Base-by-base conservation (phyloP, 2,797 vertebrate genomes). In the Eulemur albifrons region DNA sequence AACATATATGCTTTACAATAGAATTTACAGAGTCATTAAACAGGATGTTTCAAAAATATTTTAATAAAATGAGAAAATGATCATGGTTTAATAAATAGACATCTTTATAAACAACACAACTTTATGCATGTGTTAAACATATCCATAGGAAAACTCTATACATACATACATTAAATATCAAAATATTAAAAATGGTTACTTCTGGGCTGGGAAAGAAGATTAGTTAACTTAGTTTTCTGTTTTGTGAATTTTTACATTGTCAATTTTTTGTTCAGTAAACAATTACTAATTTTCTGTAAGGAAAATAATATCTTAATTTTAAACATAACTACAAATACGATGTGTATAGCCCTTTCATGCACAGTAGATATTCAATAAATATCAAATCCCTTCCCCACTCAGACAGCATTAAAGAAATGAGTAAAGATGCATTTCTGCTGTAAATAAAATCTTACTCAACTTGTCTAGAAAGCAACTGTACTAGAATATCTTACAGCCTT, bases 391-490 rank as follows among this genome's bases (percentile, higher is more conserved):
- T 79, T 93, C 14, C 23, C 4, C 57, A 73, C 2, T 90, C 20
- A 94, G 18, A 88, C 4, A 61, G 40, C 17, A 75, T 69, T n/a
- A 72, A 97, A 72, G 11, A 88, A 80, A 80, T 13, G 7, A 3
- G 5, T 32, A 80, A 76, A 84, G 7, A 32, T 63, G 45, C 7
- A 90, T 80, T 85, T 59, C 76, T 94, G 43, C 61, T 92, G 48
- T 87, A 77, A 92, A 86, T 84, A 88, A 96, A 95, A 61, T 81
- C 20, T 40, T 91, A 76, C 27, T 90, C 20, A 40, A 88, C 89
- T 88, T 93, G 40, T 72, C 83, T 92, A 92, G 86, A 97, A 97
- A 75, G 54, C 69, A 95, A 67, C 18, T 92, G 35, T 69, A 67
- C 11, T 75, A 4, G 14, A 95, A 82, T 91, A 75, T 81, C 45